Conservation (phyloP, 2,888 invertebrate genomes). For the Acleris holmiana region DNA sequence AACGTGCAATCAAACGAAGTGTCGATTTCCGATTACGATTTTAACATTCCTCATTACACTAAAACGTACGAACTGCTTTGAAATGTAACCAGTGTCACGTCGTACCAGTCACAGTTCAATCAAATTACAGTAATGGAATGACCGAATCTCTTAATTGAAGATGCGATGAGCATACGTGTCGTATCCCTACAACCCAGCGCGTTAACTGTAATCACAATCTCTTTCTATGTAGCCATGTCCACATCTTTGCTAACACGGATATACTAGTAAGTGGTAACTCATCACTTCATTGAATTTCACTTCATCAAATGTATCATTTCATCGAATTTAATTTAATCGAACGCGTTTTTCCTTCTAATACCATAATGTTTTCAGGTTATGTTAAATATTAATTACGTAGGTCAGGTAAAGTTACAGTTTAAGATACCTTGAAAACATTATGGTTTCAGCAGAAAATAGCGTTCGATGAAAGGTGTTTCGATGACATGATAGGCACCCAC, state of each 20-base stretch:
- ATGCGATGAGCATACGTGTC: slow-evolving; percentile 32
- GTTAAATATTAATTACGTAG: too few relatives aligned
- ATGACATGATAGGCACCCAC: too few relatives aligned
- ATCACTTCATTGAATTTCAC: too few relatives aligned
- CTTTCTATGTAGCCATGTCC: slow-evolving; percentile 12
- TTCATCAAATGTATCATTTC: too few relatives aligned
- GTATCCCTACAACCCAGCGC: slow-evolving; percentile 9
- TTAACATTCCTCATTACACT: slow-evolving; percentile 29
- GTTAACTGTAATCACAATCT: slow-evolving; percentile 25
- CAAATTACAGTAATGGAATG: slow-evolving; percentile 37
- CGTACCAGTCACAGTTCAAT: slow-evolving; percentile 31
- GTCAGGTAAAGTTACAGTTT: too few relatives aligned
- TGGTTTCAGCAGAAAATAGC: too few relatives aligned
- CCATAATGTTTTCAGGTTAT: too few relatives aligned
- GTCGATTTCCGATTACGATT: slow-evolving; percentile 32
- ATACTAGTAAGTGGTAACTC: too few relatives aligned
- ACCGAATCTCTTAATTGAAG: slow-evolving; percentile 35
- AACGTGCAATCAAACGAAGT: slow-evolving; percentile 18
- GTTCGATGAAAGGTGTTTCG: too few relatives aligned
- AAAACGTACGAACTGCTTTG: slow-evolving; percentile 31
- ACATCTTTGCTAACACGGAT: not conserved
- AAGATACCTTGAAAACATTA: too few relatives aligned
- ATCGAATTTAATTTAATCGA: too few relatives aligned
- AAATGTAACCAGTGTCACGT: slow-evolving; percentile 30
- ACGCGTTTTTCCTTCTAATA: too few relatives aligned